Percentiles rank a stretch among this genome's conserved stretches.
These are phyloP conservation scores for Druon quercuslanigerum DNA, from an alignment of 1,140 invertebrate species.

Conservation along the genomic window DNA sequence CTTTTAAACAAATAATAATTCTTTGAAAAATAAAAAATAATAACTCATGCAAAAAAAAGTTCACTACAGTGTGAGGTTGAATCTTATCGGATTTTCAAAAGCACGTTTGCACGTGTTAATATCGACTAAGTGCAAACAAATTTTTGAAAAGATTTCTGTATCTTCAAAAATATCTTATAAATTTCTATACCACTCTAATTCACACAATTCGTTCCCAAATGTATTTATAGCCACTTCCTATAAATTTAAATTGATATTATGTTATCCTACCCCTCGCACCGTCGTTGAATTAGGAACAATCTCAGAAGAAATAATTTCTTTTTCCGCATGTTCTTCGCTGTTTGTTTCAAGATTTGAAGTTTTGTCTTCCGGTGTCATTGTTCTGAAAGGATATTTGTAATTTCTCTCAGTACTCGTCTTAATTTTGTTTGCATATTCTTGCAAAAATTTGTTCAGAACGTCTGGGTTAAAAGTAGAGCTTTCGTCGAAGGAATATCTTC, in stretches of 20 bases:
- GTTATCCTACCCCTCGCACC: neutral
- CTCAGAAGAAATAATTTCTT: conserved; percentile 10
- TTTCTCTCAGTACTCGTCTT: conserved; percentile 67
- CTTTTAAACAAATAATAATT: too few species aligned
- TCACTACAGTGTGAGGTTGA: too few species aligned
- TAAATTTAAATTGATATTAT: neutral
- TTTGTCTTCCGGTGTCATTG: conserved; percentile 31
- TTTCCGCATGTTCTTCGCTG: neutral
- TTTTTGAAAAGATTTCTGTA: too few species aligned
- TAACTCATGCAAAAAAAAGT: too few species aligned
- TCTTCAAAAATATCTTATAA: too few species aligned
- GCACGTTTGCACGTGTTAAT: too few species aligned
- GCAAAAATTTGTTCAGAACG: conserved; percentile 78
- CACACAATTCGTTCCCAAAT: too few species aligned
- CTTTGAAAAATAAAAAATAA: too few species aligned
- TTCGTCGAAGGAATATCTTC: conserved; percentile 61
- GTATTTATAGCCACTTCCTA: too few species aligned
- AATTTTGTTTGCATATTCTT: conserved; percentile 78
- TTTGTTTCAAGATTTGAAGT: neutral
- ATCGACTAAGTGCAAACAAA: too few species aligned
- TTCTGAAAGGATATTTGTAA: conserved; percentile 48
- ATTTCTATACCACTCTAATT: too few species aligned
- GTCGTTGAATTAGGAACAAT: neutral
- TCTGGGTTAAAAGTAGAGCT: conserved; percentile 74
- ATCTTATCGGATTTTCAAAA: too few species aligned